These are phyloP conservation scores for Loripinus fragilis DNA, from an alignment of 2,888 invertebrate species.

Conservation along the genomic window DNA sequence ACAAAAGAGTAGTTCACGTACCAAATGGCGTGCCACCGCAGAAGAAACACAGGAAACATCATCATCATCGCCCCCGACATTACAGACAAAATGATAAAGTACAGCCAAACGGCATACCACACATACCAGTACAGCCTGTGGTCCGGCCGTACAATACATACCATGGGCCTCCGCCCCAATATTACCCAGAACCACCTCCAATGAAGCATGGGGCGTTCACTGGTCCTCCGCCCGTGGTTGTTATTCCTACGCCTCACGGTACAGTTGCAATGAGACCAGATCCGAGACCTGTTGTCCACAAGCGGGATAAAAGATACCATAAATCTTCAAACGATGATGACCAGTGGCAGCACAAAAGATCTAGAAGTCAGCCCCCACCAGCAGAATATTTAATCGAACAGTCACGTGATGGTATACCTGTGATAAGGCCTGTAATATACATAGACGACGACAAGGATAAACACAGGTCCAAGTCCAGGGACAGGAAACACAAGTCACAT, in stretches of 20 bases:
- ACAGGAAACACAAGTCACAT: slow-evolving; percentile 37
- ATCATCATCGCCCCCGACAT: neutral
- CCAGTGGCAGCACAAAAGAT: slow-evolving; percentile 14
- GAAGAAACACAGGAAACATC: slow-evolving; percentile 20
- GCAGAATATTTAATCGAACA: slow-evolving; percentile 52
- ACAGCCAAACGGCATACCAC: slow-evolving; percentile 23
- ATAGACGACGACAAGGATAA: slow-evolving; percentile 43
- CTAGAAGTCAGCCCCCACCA: slow-evolving; percentile 16
- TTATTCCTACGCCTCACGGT: slow-evolving; percentile 39
- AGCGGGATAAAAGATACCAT: slow-evolving; percentile 25
- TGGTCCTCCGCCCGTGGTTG: slow-evolving; percentile 44
- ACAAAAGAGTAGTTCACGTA: neutral
- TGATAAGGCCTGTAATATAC: slow-evolving; percentile 54
- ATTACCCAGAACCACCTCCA: neutral
- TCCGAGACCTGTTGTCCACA: slow-evolving; percentile 52
- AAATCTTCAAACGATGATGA: slow-evolving; percentile 15
- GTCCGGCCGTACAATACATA: slow-evolving; percentile 41
- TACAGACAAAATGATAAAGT: neutral
- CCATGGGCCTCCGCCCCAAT: slow-evolving; percentile 25
- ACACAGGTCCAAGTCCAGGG: slow-evolving; percentile 31
- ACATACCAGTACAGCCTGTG: neutral
- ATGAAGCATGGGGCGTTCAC: slow-evolving; percentile 30
- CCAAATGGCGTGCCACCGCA: slow-evolving; percentile 7
- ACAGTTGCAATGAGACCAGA: slow-evolving; percentile 51
- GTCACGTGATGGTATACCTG: slow-evolving; percentile 54